Evolutionary conservation across 2,113 vertebrate species (phyloP), one percentile per base, ranked within the genome.

Genomic region (Pagrus major): DNA sequence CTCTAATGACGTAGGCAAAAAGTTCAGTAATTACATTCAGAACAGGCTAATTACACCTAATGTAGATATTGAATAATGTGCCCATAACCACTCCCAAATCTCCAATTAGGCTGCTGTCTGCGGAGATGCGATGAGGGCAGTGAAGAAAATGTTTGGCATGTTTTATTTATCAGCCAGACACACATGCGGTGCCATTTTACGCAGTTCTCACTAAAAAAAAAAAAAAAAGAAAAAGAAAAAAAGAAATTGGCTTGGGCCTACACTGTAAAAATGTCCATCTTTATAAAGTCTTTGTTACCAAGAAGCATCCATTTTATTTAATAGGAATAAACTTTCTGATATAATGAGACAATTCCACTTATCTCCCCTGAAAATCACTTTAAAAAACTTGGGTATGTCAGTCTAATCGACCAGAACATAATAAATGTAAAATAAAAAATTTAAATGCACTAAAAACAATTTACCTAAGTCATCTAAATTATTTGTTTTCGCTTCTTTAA

Each of bases 81-180:
- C n/a, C 33, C 27, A 3, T 63, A 65, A 44, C 51, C 35, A 6
- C 55, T 65, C 27, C 56, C 31, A 75, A 31, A 49, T 74, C 9
- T 58, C 56, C 52, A 61, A 56, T 59, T 41, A 58, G 23, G 29
- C 77, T 69, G 3, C 65, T 61, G 80, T 52, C 46, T 39, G 39
- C 21, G 31, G 1, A 23, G 33, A 35, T 82, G 16, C 31, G 16
- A 42, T n/a, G 27, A 52, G 18, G 44, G 10, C 49, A 54, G 41
- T 64, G 14, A 59, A 25, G 39, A 41, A 66, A 39, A 35, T 9
- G 5, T n/a, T n/a, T 66, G 78, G 1, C 29, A 9, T 23, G 46
- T 49, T 55, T 63, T 27, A 54, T 56, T 71, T 2, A 12, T 27
- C 29, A 60, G 68, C 59, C 23, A 51, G 31, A 11, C 29, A 42